A percentile compares a stretch with the other conserved stretches of the same genome.
These are phyloP conservation scores for Drosophila melanica DNA, from an alignment of 1,140 invertebrate species.

Conservation along the genomic window DNA sequence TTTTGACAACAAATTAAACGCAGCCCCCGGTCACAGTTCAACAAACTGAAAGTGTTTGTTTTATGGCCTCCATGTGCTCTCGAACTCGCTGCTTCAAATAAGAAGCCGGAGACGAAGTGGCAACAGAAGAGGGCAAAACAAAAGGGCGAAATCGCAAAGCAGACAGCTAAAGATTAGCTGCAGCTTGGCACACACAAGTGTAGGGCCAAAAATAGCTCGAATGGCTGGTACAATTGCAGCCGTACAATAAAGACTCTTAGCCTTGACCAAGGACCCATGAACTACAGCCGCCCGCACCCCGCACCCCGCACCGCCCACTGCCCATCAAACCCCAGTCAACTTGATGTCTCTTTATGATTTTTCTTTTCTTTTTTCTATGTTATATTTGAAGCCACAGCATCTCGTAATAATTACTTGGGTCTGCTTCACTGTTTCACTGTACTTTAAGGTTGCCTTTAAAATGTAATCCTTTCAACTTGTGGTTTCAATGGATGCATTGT, in stretches of 20 bases:
- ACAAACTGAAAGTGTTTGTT: constrained; percentile 81
- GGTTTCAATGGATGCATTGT: constrained; percentile 6
- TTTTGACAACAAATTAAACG: constrained; percentile 71
- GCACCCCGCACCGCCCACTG: neutral
- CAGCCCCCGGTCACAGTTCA: constrained; percentile 70
- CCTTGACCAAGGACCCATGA: constrained; percentile 70
- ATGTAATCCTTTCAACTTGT: constrained; percentile 13
- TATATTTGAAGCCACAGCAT: constrained; percentile 1
- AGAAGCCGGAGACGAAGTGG: neutral
- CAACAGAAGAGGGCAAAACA: constrained; percentile 43
- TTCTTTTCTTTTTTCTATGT: constrained; percentile 20
- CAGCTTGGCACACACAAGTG: constrained; percentile 57
- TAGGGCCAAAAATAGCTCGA: constrained; percentile 71
- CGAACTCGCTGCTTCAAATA: neutral
- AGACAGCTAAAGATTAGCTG: constrained; percentile 76
- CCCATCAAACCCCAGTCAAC: neutral
- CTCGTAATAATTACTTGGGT: constrained; percentile 19
- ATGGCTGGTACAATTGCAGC: constrained; percentile 71
- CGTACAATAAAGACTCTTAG: constrained; percentile 66
- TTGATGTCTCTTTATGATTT: constrained; percentile 25
- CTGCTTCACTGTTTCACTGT: neutral
- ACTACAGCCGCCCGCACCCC: neutral
- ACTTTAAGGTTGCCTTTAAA: constrained; percentile 30
- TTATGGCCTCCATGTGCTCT: constrained; percentile 67
- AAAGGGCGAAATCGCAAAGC: constrained; percentile 60